A percentile compares a stretch with the other conserved stretches of the same genome.
phyloP scores from a whole-genome alignment of 2,113 vertebrate species.

The Oncorhynchus kisutch region DNA sequence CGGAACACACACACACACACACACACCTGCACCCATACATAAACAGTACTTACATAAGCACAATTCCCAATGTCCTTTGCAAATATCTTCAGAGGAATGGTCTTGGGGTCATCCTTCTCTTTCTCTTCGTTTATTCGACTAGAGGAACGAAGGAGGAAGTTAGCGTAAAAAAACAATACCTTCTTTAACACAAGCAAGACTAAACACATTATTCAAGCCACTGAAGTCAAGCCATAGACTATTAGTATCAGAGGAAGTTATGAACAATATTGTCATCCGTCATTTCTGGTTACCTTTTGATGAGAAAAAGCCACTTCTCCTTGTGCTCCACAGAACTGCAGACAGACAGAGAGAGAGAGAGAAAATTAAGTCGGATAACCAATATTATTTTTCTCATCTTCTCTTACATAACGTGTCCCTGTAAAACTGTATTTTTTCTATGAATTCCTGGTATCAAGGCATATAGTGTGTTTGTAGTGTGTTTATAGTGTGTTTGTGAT shows the following conservation, averaged over 20 bases:
- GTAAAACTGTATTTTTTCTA: neutral
- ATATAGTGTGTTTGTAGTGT: constrained; percentile 12
- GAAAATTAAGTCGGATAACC: constrained; percentile 4
- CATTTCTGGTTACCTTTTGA: constrained; percentile 81
- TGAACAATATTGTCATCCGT: neutral
- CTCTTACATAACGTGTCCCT: neutral
- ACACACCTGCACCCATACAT: neutral
- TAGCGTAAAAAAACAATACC: constrained; percentile 58
- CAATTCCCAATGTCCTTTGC: constrained; percentile 88
- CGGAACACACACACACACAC: neutral
- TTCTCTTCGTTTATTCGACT: constrained; percentile 93
- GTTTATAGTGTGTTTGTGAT: constrained; percentile 9
- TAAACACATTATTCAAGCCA: neutral
- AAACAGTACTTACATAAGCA: constrained; percentile 81
- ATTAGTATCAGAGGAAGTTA: neutral
- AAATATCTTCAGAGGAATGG: constrained; percentile 88
- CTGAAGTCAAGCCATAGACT: neutral
- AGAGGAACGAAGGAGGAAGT: constrained; percentile 56
- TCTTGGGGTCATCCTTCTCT: constrained; percentile 89
- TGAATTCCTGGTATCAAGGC: constrained; percentile 35
- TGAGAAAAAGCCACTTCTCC: constrained; percentile 85
- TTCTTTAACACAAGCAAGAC: neutral
- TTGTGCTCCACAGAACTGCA: constrained; percentile 86
- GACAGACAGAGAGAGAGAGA: constrained; percentile 24
- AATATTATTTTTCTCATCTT: constrained; percentile 7